Conservation (phyloP, 2,888 invertebrate genomes). For the Tenthredo scrophulariae region DNA sequence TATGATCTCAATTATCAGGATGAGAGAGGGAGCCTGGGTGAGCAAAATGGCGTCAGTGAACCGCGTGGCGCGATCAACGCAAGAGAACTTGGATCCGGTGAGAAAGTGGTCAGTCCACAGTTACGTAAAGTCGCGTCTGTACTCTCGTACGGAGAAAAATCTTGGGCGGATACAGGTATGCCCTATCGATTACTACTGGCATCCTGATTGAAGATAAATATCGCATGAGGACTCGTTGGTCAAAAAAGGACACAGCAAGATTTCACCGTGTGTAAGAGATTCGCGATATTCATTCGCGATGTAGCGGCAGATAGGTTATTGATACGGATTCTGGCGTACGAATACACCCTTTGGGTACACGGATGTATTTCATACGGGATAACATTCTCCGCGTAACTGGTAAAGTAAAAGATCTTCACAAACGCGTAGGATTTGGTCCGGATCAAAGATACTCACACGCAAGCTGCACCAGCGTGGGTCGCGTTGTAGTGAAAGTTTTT, state of each 20-base stretch:
- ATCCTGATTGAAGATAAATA: neutral
- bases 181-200: neutral
- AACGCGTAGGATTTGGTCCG: constrained; percentile 23
- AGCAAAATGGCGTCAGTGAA: constrained; percentile 40
- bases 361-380: neutral
- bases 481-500: constrained; percentile 43
- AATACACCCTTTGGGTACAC: neutral
- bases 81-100: constrained; percentile 45
- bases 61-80: constrained; percentile 31
- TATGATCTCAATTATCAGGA: constrained; percentile 39
- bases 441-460: constrained; percentile 6
- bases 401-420: constrained; percentile 26
- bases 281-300: neutral
- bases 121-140: constrained; percentile 48
- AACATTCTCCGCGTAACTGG: neutral
- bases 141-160: constrained; percentile 32
- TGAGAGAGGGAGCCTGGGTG: constrained; percentile 5
- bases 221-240: neutral
- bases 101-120: constrained; percentile 51
- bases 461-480: constrained; percentile 29
- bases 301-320: neutral
- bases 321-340: neutral
- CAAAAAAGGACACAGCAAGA: neutral
- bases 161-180: neutral
- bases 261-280: neutral